Evolutionary conservation across 2,797 vertebrate species (phyloP), one percentile per base, ranked within the genome.

Genomic region (Lindbergichthys nudifrons): DNA sequence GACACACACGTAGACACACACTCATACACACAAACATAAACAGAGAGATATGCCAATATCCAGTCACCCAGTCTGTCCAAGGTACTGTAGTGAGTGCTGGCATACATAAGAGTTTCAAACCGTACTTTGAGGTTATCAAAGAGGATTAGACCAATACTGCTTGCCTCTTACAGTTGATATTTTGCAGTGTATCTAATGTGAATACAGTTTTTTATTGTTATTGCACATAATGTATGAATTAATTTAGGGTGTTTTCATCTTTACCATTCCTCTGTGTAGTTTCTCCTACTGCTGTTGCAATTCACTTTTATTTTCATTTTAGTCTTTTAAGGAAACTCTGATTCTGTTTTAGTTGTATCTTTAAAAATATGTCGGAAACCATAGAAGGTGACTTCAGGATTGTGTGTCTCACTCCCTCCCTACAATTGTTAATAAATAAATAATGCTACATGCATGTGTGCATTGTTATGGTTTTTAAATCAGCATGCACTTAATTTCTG

Each of bases 51-150:
- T 79, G 90, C 92, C 90, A 92, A 66, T 62, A 80, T 75, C 45
- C 76, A 88, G 80, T 82, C 76, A 84, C 80, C 88, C 84, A 85
- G 82, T 83, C 83, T 89, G 88, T 90, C 81, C 81, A 72, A 83
- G 80, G 79, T 59, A 69, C 78, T 67, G 77, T 74, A 80, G 64
- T 79, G 65, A 79, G 67, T 10, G 56, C 56, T 86, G 77, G 82
- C 74, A 76, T 21, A n/a, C 75, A 81, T 30, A 19, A 50, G 61
- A 80, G 59, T 82, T n/a, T 64, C 50, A 76, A 30, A 74, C 59
- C 48, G 42, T 77, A 81, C 71, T 81, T 74, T n/a, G 18, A 79
- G 57, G 48, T 75, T n/a, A 70, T 60, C 41, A 65, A 58, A 69
- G 39, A 19, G 63, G 77, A 77, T 56, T 39, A 64, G 73, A 58